Evolutionary conservation across 2,888 invertebrate genomes (phyloP).

Genomic region (Fragum fragum): DNA sequence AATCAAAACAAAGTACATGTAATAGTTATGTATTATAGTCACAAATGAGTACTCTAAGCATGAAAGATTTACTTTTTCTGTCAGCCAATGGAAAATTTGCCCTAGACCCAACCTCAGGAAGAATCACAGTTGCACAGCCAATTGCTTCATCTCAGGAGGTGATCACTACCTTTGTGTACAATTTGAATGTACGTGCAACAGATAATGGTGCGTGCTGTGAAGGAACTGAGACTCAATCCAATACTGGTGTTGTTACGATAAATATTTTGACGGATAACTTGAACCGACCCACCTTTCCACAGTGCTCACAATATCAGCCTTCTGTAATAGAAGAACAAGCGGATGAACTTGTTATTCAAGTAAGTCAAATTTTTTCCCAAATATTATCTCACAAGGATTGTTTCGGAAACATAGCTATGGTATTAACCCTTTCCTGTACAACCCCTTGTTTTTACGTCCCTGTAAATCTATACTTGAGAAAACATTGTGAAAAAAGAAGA

Average conservation of each 20-base stretch:
- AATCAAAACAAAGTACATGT: too few relatives aligned
- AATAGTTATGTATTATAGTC: too few relatives aligned
- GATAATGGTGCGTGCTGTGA: slow-evolving; percentile 99
- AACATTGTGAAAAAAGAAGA: too few relatives aligned
- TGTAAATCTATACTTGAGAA: too few relatives aligned
- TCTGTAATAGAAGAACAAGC: slow-evolving; percentile 46
- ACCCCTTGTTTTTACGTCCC: too few relatives aligned
- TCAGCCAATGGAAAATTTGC: slow-evolving; percentile 69
- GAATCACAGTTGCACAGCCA: slow-evolving; percentile 75
- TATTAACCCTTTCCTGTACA: too few relatives aligned
- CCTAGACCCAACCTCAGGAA: slow-evolving; percentile 82
- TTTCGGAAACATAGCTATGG: too few relatives aligned
- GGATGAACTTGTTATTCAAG: slow-evolving; percentile 39
- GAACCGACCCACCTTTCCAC: slow-evolving; percentile 95
- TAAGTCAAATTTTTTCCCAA: neutral
- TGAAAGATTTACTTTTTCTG: too few relatives aligned
- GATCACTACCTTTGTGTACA: slow-evolving; percentile 90
- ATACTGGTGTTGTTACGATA: slow-evolving; percentile 97
- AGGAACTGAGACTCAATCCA: slow-evolving; percentile 91
- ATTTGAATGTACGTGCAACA: slow-evolving; percentile 97
- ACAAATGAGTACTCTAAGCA: too few relatives aligned
- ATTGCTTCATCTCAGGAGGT: slow-evolving; percentile 57
- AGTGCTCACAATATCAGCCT: slow-evolving; percentile 35
- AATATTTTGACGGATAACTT: slow-evolving; percentile 99
- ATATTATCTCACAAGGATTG: too few relatives aligned